A percentile compares a stretch with the other conserved stretches of the same genome.
These are phyloP conservation scores for Meganola albula DNA, from an alignment of 2,888 invertebrate species.

Conservation along the genomic window DNA sequence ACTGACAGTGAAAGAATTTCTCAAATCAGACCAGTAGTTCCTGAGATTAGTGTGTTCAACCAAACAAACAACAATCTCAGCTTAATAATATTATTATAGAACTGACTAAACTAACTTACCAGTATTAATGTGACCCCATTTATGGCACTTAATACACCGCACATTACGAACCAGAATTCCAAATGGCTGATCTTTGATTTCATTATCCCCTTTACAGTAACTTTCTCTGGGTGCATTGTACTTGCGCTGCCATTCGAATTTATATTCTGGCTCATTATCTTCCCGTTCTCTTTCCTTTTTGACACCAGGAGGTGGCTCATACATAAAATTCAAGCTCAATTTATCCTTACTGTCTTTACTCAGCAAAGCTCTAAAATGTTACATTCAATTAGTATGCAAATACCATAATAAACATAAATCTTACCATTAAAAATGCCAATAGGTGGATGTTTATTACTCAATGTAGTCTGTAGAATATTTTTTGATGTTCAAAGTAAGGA, in stretches of 20 bases:
- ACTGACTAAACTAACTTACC: too few relatives aligned
- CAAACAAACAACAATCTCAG: neutral
- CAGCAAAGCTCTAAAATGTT: conserved; percentile 90
- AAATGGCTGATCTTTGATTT: conserved; percentile 98
- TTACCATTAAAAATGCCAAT: too few relatives aligned
- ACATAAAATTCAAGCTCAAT: conserved; percentile 98
- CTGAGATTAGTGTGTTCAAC: too few relatives aligned
- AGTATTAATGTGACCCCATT: conserved; percentile 99
- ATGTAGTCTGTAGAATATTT: too few relatives aligned
- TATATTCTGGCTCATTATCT: conserved; percentile 96
- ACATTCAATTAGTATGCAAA: too few relatives aligned
- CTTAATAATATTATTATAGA: neutral
- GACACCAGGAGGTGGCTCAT: conserved; percentile 98
- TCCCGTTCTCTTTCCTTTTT: conserved; percentile 94
- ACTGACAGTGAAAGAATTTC: too few relatives aligned
- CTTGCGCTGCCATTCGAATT: conserved; percentile 99
- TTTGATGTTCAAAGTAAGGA: too few relatives aligned
- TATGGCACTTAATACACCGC: conserved; percentile 98
- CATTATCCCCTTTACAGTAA: conserved; percentile 98
- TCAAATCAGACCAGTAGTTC: too few relatives aligned
- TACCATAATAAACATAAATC: too few relatives aligned
- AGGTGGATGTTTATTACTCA: too few relatives aligned
- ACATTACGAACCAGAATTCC: conserved; percentile 98
- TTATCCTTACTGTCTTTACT: conserved; percentile 99
- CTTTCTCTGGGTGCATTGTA: conserved; percentile 99